A percentile compares a stretch with the other conserved stretches of the same genome.
phyloP scores from a whole-genome alignment of 2,797 vertebrate genomes.

The Sebastes diploproa region DNA sequence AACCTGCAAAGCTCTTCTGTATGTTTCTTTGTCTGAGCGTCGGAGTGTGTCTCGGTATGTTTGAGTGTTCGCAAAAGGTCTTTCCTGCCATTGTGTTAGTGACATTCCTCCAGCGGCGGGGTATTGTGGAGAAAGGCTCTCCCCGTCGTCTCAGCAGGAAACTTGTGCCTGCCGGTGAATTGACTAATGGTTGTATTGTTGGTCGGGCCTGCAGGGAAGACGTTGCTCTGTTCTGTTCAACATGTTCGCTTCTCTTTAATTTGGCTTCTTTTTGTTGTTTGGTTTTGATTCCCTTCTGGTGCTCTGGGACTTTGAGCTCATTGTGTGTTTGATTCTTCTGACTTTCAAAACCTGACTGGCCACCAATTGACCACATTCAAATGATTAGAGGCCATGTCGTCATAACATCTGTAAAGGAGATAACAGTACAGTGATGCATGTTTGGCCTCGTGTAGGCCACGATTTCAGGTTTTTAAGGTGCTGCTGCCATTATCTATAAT shows the following conservation, averaged over 20 bases:
- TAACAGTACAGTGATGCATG: not conserved
- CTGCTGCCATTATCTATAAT: constrained; percentile 17
- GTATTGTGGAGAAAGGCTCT: constrained; percentile 35
- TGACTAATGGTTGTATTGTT: constrained; percentile 61
- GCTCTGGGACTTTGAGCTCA: not conserved
- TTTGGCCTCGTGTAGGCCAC: not conserved
- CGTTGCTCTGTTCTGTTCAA: not conserved
- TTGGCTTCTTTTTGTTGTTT: not conserved
- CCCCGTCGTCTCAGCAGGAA: constrained; percentile 57
- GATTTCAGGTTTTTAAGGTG: not conserved
- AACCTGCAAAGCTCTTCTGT: not conserved
- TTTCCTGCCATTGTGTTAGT: constrained; percentile 72
- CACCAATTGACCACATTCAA: not conserved
- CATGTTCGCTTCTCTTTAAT: not conserved
- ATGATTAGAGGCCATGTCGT: not conserved
- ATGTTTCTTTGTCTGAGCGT: constrained; percentile 6
- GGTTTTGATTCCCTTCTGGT: not conserved
- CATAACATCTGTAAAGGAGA: not conserved
- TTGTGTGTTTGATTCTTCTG: not conserved
- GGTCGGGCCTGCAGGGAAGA: not conserved
- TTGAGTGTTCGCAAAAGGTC: not conserved
- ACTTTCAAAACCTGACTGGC: not conserved
- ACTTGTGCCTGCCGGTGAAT: constrained; percentile 34
- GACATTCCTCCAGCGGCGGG: constrained; percentile 47
- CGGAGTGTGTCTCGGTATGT: constrained; percentile 1